These are phyloP conservation scores for Siphamia tubifer DNA, from an alignment of 2,113 vertebrate species.

Conservation along the genomic window DNA sequence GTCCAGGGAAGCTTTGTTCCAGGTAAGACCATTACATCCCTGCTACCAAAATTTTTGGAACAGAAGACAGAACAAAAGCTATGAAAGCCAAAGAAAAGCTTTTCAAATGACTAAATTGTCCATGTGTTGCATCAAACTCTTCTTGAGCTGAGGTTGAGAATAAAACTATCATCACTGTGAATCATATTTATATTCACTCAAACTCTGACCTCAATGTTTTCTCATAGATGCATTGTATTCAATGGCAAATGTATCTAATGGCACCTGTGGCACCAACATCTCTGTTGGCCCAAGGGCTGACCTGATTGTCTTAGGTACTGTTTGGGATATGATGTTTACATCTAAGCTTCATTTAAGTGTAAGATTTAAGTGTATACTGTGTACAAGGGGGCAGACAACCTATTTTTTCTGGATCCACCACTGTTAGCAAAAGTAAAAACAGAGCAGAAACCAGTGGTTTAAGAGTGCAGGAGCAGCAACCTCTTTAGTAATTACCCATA, in stretches of 20 bases:
- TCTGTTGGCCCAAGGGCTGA: no score
- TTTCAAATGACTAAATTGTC: not conserved
- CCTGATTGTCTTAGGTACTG: no score
- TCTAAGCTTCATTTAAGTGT: no score
- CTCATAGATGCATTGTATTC: not conserved
- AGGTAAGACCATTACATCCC: constrained; percentile 78
- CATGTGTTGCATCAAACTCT: not conserved
- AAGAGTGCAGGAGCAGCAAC: not conserved
- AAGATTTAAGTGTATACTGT: no score
- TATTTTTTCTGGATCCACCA: no score
- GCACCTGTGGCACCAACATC: no score
- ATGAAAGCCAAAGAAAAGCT: not conserved
- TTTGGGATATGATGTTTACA: no score
- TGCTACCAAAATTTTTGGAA: not conserved
- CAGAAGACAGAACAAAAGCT: not conserved
- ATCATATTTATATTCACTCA: not conserved
- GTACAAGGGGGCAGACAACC: no score
- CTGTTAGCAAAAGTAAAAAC: no score
- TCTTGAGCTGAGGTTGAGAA: not conserved
- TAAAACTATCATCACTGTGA: not conserved
- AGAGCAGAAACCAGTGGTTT: not conserved
- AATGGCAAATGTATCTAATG: no score
- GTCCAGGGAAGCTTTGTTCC: constrained; percentile 98
- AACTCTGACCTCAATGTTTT: not conserved
- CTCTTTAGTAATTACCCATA: constrained; percentile 1